phyloP scores from a whole-genome alignment of 2,113 vertebrate species.

The Oryzias javanicus region DNA sequence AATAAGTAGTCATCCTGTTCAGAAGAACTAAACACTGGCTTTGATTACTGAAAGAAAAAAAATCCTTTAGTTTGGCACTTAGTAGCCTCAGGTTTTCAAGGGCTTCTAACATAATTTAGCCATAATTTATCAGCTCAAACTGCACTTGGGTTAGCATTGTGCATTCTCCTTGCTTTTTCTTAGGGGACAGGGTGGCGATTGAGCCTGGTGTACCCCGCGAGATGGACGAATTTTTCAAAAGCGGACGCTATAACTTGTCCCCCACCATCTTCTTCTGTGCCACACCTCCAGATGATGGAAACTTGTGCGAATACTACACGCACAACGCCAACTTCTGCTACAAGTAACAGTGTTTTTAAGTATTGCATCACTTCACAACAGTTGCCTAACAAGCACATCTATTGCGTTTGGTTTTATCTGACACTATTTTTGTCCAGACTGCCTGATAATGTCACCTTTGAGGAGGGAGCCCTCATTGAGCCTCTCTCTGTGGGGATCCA shows the following conservation, averaged over 20 bases:
- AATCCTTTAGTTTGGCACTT: too few species aligned
- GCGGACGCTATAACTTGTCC: constrained; percentile 90
- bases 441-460: constrained; percentile 91
- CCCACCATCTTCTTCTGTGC: constrained; percentile 94
- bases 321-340: constrained; percentile 93
- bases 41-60: too few species aligned
- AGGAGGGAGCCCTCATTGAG: constrained; percentile 95
- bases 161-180: not conserved
- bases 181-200: constrained; percentile 92
- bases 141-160: not conserved
- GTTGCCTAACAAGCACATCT: constrained; percentile 7
- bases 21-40: too few species aligned
- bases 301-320: constrained; percentile 88
- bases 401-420: not conserved
- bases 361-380: not conserved
- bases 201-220: constrained; percentile 90
- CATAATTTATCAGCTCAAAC: constrained; percentile 3
- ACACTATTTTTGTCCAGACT: constrained; percentile 73
- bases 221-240: constrained; percentile 89
- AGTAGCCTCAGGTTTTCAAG: too few species aligned
- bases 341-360: constrained; percentile 76
- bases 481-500: constrained; percentile 96
- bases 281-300: constrained; percentile 91
- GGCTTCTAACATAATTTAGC: too few species aligned
- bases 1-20: too few species aligned